Base-by-base conservation (phyloP, 2,888 invertebrate species). In the Mythimna ferrago region DNA sequence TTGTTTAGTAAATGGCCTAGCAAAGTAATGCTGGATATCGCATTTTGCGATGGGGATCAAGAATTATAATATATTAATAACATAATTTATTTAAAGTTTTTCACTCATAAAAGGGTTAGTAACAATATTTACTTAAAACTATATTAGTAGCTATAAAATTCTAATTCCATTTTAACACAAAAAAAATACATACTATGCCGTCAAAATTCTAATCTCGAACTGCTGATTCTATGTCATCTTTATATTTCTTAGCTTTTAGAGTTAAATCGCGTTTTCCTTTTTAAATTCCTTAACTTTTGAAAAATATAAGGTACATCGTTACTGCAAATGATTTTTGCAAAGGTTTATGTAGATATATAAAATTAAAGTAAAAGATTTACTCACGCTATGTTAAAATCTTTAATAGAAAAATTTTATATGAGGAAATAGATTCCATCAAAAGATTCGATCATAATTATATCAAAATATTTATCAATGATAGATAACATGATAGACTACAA, bases 1-100 rank as follows among this genome's bases (percentile, higher is more conserved):
- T 48, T 67, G 48, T 71, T 54, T 10, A 44, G 51, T 48, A 71
- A 35, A 69, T 51, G 51, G 32, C 32, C 51, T 58, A 73, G 41
- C 21, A 44, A 73, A 58, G 44, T 5, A 44, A 21, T 44, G 2
- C n/a, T 53, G 6, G 6, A 60, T 26, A 19, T 35, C 11, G 21
- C 3, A 53, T 11, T 57, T 10, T n/a, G 7, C 14, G 16, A 72
- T n/a, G 6, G 19, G 21, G 63, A 32, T 48, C 14, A 48, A 60
- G 2, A 60, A 60, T n/a, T n/a, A 26, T 14, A 11, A 56, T 32
- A 26, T 26, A 26, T 26, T 26, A 32, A 32, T 32, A 32, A 32
- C 5, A 32, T 4, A 32, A 32, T 32, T 32, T 3, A 32, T 32
- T 32, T 32, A 3, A 32, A 32, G 32, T 32, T 32, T 32, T 32